Evolutionary conservation across 2,888 invertebrate species (phyloP).

Genomic region (Trichacis sp.): DNA sequence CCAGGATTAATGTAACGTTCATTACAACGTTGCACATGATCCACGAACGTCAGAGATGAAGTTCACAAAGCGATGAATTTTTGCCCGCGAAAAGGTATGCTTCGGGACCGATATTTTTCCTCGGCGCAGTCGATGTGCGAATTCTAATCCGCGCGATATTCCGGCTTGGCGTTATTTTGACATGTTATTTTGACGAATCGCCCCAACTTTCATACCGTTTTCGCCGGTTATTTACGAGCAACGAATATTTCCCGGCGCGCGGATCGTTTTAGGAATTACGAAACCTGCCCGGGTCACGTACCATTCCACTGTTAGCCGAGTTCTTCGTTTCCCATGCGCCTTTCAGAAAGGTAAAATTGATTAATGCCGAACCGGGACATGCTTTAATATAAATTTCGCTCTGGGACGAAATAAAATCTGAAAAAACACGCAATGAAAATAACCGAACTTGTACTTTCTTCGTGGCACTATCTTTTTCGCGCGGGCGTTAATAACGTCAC

Average conservation of each 20-base stretch:
- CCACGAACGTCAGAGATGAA: too few relatives aligned
- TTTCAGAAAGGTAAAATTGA: not conserved
- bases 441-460: constrained; percentile 5
- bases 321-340: constrained; percentile 3
- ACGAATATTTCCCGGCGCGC: constrained; percentile 49
- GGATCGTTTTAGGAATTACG: constrained; percentile 26
- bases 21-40: too few relatives aligned
- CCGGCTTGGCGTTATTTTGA: constrained; percentile 38
- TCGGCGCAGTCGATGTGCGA: constrained; percentile 27
- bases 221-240: constrained; percentile 50
- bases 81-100: constrained; percentile 3
- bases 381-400: too few relatives aligned
- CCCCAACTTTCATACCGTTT: constrained; percentile 36
- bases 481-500: constrained; percentile 57
- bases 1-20: too few relatives aligned
- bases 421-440: too few relatives aligned
- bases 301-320: not conserved
- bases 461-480: constrained; percentile 8
- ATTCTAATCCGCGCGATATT: constrained; percentile 41
- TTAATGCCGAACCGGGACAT: not conserved
- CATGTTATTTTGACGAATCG: constrained; percentile 45
- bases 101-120: constrained; percentile 15
- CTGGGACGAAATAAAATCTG: too few relatives aligned
- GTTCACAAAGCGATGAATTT: not conserved
- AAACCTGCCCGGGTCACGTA: constrained; percentile 11